Conservation (phyloP, 1,140 invertebrate genomes). For the Drosophila nigromelanica region DNA sequence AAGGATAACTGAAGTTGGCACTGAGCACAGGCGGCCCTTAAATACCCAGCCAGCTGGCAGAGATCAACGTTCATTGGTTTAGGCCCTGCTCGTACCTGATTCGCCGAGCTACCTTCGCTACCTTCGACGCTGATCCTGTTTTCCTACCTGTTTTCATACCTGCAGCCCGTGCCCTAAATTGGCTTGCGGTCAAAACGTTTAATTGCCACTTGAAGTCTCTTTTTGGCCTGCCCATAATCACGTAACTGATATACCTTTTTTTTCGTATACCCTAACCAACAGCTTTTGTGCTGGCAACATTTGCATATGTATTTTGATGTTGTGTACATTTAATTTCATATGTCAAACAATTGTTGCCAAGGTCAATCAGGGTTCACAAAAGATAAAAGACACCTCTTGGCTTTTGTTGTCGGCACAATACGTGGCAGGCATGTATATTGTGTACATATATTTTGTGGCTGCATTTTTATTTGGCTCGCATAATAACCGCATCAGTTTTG, state of each 20-base stretch:
- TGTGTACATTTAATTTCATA: conserved; percentile 12
- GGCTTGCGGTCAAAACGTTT: conserved; percentile 84
- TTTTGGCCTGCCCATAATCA: conserved; percentile 55
- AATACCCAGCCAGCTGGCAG: conserved; percentile 34
- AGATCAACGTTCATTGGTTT: conserved; percentile 53
- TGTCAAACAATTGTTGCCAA: conserved; percentile 68
- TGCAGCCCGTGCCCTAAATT: conserved; percentile 68
- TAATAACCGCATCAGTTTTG: conserved; percentile 22
- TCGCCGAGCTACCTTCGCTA: conserved; percentile 30
- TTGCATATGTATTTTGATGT: background rate
- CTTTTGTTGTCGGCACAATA: conserved; percentile 3
- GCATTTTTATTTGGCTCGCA: conserved; percentile 11
- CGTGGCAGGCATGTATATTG: background rate
- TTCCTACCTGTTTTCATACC: conserved; percentile 23
- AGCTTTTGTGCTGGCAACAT: no score
- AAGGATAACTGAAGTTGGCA: conserved; percentile 67
- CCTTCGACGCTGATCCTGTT: conserved; percentile 24
- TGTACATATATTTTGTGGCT: background rate
- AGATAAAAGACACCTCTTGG: conserved; percentile 17
- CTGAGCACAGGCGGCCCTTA: conserved; percentile 24
- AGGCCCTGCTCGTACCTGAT: conserved; percentile 60
- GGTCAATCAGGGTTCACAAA: conserved; percentile 56
- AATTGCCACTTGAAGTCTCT: conserved; percentile 48
- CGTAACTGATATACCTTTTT: background rate
- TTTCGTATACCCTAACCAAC: background rate